Evolutionary conservation across 2,888 invertebrate genomes (phyloP).

Genomic region (Drosophila infuscata): DNA sequence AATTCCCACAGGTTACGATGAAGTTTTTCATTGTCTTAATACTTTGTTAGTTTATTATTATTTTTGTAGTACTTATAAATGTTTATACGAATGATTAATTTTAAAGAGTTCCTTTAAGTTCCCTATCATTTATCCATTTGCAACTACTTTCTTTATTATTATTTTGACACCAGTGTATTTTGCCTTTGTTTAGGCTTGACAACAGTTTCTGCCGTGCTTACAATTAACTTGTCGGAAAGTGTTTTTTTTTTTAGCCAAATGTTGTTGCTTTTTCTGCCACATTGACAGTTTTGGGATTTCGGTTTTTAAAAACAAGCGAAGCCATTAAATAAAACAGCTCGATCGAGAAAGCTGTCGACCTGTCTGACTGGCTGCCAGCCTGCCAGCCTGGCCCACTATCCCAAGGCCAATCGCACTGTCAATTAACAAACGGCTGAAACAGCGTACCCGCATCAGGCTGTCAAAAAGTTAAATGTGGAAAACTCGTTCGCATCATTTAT

Average conservation of each 20-base stretch:
- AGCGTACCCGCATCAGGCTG: constrained; percentile 74
- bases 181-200: constrained; percentile 27
- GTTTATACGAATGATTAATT: not conserved
- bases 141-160: not conserved
- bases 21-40: not conserved
- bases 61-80: not conserved
- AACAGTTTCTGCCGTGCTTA: constrained; percentile 31
- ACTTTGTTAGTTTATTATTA: not conserved
- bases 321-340: constrained; percentile 60
- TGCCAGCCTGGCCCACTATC: constrained; percentile 21
- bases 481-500: constrained; percentile 74
- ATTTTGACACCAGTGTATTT: constrained; percentile 4
- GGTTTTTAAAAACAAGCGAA: constrained; percentile 52
- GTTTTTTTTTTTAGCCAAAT: constrained; percentile 19
- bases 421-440: constrained; percentile 69
- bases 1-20: not conserved
- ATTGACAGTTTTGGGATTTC: constrained; percentile 66
- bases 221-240: constrained; percentile 54
- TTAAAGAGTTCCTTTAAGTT: not conserved
- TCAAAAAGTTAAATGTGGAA: constrained; percentile 78
- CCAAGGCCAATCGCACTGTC: constrained; percentile 66
- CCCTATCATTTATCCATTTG: not conserved
- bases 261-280: constrained; percentile 60
- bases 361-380: constrained; percentile 33
- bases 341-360: constrained; percentile 27